Evolutionary conservation across 2,888 invertebrate species (phyloP).

Genomic region (Oxycera nigricornis): DNA sequence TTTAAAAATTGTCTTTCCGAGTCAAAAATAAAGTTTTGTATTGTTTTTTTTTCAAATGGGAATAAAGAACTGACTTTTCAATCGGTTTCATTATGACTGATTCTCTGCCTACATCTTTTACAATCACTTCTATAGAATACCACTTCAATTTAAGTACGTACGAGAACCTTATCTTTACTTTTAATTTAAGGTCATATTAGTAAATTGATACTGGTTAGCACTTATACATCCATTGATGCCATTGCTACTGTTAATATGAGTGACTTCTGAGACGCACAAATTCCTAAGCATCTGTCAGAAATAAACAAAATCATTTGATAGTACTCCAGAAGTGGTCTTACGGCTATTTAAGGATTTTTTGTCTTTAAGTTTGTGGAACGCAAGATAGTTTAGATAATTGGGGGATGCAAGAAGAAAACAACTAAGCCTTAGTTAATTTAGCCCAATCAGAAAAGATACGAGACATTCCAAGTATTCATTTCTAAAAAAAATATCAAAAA

Average conservation of each 20-base stretch:
- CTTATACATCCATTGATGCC: slow-evolving; percentile 50
- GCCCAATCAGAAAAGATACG: slow-evolving; percentile 22
- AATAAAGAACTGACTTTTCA: too few species aligned
- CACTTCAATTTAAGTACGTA: not conserved
- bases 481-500: slow-evolving; percentile 1
- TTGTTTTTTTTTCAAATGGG: too few species aligned
- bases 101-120: slow-evolving; percentile 15
- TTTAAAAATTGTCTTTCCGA: too few species aligned
- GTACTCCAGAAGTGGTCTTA: not conserved
- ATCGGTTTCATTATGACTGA: too few species aligned
- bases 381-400: not conserved
- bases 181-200: slow-evolving; percentile 49
- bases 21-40: too few species aligned
- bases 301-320: slow-evolving; percentile 49
- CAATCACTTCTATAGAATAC: not conserved
- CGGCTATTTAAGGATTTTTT: not conserved
- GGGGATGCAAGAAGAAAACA: slow-evolving; percentile 31
- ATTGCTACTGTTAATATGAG: slow-evolving; percentile 50
- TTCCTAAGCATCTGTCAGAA: slow-evolving; percentile 61
- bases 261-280: slow-evolving; percentile 53
- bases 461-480: slow-evolving; percentile 8
- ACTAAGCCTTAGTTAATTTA: slow-evolving; percentile 8
- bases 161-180: not conserved
- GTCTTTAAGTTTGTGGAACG: not conserved
- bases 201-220: slow-evolving; percentile 48